A percentile compares a stretch with the other conserved stretches of the same genome.
Conservation (phyloP, 1,140 invertebrate species). For the Drosophila yakuba region DNA sequence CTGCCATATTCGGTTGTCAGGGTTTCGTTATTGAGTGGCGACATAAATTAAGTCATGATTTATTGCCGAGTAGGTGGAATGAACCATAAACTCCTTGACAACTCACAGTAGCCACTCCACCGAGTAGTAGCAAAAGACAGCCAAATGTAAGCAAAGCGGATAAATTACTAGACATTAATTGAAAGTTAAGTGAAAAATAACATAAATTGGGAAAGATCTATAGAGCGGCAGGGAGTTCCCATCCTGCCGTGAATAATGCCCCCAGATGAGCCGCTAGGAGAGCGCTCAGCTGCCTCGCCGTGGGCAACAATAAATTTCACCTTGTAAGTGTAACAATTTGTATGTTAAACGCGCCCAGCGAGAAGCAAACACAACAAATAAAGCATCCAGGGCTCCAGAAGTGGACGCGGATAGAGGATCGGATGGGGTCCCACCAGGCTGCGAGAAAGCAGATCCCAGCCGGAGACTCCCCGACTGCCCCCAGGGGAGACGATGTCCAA, state of each 20-base stretch:
- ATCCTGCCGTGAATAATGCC: conserved; percentile 56
- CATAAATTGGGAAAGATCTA: neutral
- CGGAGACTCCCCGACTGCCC: conserved; percentile 53
- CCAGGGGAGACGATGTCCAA: conserved; percentile 51
- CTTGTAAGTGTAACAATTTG: conserved; percentile 84
- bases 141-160: conserved; percentile 37
- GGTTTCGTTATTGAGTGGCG: conserved; percentile 60
- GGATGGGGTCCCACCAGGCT: conserved; percentile 51
- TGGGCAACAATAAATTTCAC: conserved; percentile 79
- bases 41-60: conserved; percentile 73
- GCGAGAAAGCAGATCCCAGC: conserved; percentile 38
- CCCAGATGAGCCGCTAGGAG: conserved; percentile 38
- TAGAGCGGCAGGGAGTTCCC: conserved; percentile 8
- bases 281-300: conserved; percentile 34
- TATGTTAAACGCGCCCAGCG: conserved; percentile 78
- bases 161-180: conserved; percentile 46
- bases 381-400: conserved; percentile 14
- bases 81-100: conserved; percentile 66
- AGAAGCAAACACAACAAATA: conserved; percentile 24
- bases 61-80: conserved; percentile 62
- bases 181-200: conserved; percentile 33
- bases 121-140: conserved; percentile 39
- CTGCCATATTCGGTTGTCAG: conserved; percentile 56
- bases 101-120: conserved; percentile 43
- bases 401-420: conserved; percentile 29